Percentiles rank a stretch among this genome's conserved stretches.
These are phyloP conservation scores for Helobdella robusta DNA, from an alignment of 2,888 invertebrate species.

Conservation along the genomic window DNA sequence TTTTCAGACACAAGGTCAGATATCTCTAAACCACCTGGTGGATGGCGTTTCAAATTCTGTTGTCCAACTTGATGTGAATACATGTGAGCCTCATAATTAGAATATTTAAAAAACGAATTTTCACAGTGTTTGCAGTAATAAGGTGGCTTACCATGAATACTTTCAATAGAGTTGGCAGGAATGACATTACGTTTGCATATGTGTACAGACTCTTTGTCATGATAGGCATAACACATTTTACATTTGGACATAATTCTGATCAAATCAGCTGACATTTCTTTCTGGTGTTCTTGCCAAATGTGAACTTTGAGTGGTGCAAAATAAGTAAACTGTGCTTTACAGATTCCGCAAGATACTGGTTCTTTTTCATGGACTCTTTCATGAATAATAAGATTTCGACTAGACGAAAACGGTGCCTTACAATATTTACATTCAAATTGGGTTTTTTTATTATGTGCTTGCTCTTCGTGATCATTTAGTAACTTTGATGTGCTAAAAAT, in stretches of 20 bases:
- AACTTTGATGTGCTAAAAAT: constrained; percentile 7
- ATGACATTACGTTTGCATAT: neutral
- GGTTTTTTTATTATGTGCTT: constrained; percentile 14
- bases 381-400: constrained; percentile 19
- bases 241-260: constrained; percentile 5
- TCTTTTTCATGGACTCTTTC: constrained; percentile 24
- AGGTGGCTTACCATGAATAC: constrained; percentile 17
- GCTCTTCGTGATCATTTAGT: constrained; percentile 6
- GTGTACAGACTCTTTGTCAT: constrained; percentile 10
- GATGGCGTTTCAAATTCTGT: no score
- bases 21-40: no score
- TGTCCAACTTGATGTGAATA: constrained; percentile 12
- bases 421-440: constrained; percentile 21
- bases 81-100: constrained; percentile 25
- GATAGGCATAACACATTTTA: constrained; percentile 9
- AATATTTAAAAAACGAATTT: constrained; percentile 22
- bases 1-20: neutral
- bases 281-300: constrained; percentile 26
- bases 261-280: neutral
- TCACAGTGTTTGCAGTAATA: constrained; percentile 20
- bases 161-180: neutral
- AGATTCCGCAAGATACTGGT: constrained; percentile 20
- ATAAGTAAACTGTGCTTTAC: constrained; percentile 14
- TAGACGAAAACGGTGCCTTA: constrained; percentile 10
- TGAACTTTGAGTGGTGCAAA: constrained; percentile 25